phyloP scores from a whole-genome alignment of 2,113 vertebrate genomes.

The Chlamydotis undulata region DNA sequence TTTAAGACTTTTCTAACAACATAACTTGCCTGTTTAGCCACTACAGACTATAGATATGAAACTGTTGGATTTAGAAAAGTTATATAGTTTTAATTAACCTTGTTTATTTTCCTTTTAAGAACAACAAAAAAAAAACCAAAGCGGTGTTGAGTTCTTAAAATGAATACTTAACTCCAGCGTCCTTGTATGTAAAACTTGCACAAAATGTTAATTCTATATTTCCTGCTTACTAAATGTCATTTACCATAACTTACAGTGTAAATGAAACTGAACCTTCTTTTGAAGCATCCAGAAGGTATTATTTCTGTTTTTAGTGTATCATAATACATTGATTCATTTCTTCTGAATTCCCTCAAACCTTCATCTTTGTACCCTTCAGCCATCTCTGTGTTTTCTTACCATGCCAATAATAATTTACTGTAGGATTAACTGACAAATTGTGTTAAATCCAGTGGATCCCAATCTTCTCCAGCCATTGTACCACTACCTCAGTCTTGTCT shows the following conservation, averaged over 20 bases:
- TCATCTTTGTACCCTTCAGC: conserved; percentile 12
- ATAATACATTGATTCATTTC: conserved; percentile 56
- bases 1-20: not conserved
- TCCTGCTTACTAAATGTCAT: conserved; percentile 73
- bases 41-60: not conserved
- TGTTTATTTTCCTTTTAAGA: not conserved
- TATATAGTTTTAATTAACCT: not conserved
- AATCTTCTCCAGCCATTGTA: conserved; percentile 22
- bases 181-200: conserved; percentile 7
- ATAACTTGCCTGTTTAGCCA: not conserved
- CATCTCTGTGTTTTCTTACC: conserved; percentile 7
- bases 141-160: not conserved
- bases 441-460: conserved; percentile 59
- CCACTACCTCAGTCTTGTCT: not conserved
- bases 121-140: not conserved
- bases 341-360: conserved; percentile 42
- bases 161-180: not conserved
- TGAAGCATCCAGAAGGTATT: conserved; percentile 85
- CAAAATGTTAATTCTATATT: conserved; percentile 21
- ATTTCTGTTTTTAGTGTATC: conserved; percentile 66
- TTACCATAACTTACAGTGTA: conserved; percentile 83
- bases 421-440: not conserved
- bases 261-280: conserved; percentile 81
- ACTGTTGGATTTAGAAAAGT: not conserved
- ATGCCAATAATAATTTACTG: not conserved